phyloP scores from a whole-genome alignment of 2,797 vertebrate species.

The Lagodon rhomboides region DNA sequence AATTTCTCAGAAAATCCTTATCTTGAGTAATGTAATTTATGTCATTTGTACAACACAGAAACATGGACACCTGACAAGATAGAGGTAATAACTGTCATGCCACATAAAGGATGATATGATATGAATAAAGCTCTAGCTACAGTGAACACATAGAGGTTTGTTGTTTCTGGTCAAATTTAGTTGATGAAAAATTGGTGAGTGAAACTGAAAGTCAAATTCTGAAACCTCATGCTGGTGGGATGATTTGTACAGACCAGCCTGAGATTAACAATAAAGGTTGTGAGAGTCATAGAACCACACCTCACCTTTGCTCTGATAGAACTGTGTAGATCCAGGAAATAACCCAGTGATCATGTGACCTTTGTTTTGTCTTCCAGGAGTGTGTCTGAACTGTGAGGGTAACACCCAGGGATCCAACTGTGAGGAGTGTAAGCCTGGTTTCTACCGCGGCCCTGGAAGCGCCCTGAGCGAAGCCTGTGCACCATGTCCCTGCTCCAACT shows the following conservation, averaged over 20 bases:
- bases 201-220: no score
- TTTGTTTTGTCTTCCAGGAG: conserved; percentile 79
- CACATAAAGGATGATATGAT: not conserved
- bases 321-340: conserved; percentile 1
- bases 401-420: conserved; percentile 91
- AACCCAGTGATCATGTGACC: conserved; percentile 19
- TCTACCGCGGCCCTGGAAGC: conserved; percentile 78
- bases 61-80: not conserved
- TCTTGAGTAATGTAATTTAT: no score
- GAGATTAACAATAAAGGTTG: not conserved
- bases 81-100: not conserved
- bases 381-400: conserved; percentile 91
- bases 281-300: not conserved
- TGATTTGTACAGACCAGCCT: not conserved
- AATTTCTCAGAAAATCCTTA: not conserved
- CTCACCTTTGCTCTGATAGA: not conserved
- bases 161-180: not conserved
- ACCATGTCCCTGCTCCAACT: conserved; percentile 91
- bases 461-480: conserved; percentile 79
- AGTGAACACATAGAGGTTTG: not conserved
- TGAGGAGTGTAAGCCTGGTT: conserved; percentile 90
- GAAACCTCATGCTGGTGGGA: no score
- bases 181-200: no score
- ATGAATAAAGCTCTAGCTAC: not conserved
- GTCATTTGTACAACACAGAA: not conserved